These are phyloP conservation scores for Melinopterus prodromus DNA, from an alignment of 2,888 invertebrate genomes.

Conservation along the genomic window DNA sequence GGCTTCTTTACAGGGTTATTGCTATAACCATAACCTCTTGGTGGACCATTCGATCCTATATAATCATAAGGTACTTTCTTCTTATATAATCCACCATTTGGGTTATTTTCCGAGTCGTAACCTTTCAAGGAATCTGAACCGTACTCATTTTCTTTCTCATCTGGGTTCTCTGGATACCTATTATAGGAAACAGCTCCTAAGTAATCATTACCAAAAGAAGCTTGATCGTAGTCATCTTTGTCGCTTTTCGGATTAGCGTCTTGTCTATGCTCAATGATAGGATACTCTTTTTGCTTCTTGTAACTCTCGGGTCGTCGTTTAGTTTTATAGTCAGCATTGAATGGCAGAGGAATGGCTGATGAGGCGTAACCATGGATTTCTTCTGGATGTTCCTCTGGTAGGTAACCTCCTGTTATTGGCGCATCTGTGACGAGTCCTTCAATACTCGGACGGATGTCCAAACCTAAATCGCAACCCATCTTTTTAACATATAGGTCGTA, in stretches of 20 bases:
- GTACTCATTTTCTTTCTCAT: constrained; percentile 10
- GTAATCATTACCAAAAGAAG: constrained; percentile 8
- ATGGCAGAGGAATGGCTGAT: constrained; percentile 12
- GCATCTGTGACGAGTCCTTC: constrained; percentile 12
- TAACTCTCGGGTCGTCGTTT: constrained; percentile 32
- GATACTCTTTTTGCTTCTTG: constrained; percentile 33
- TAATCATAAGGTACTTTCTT: constrained; percentile 20
- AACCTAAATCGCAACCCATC: constrained; percentile 61
- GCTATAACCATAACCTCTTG: constrained; percentile 24
- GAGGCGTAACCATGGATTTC: constrained; percentile 14
- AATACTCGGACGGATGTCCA: constrained; percentile 38
- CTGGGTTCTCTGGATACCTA: constrained; percentile 21
- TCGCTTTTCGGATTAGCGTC: constrained; percentile 23
- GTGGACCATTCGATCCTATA: constrained; percentile 20
- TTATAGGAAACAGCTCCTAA: constrained; percentile 33
- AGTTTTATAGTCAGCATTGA: constrained; percentile 17
- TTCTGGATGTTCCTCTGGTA: neutral
- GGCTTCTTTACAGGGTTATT: constrained; percentile 9
- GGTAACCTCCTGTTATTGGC: neutral
- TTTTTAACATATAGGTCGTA: constrained; percentile 70
- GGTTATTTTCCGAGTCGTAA: neutral
- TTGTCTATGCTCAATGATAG: constrained; percentile 22
- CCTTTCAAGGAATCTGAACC: neutral
- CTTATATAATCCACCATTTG: neutral
- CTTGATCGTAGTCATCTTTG: constrained; percentile 22